A percentile compares a stretch with the other conserved stretches of the same genome.
These are phyloP conservation scores for Steromphala cineraria DNA, from an alignment of 2,888 invertebrate species.

Conservation along the genomic window DNA sequence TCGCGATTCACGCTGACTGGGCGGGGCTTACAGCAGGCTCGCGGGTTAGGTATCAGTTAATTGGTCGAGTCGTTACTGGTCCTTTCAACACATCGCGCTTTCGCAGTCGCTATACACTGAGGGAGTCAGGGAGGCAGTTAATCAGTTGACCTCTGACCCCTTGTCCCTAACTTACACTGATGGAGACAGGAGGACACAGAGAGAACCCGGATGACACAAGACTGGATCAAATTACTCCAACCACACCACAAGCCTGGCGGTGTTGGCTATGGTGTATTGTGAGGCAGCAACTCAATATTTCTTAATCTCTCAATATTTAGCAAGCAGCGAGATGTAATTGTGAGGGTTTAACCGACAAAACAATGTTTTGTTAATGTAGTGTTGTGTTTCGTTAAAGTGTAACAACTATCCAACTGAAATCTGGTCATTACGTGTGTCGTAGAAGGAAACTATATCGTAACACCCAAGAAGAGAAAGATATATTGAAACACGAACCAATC, in stretches of 20 bases:
- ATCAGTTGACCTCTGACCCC: neutral
- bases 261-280: constrained; percentile 10
- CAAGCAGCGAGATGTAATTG: neutral
- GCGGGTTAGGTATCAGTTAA: constrained; percentile 29
- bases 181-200: neutral
- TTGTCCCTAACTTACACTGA: constrained; percentile 1
- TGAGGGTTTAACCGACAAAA: neutral
- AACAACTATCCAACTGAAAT: too few species aligned
- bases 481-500: too few species aligned
- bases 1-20: neutral
- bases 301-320: constrained; percentile 12
- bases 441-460: too few species aligned
- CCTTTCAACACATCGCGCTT: constrained; percentile 32
- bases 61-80: constrained; percentile 28
- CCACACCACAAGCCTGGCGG: neutral
- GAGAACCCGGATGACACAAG: neutral
- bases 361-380: too few species aligned
- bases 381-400: too few species aligned
- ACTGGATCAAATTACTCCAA: neutral
- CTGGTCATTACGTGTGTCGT: too few species aligned
- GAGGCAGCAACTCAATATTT: neutral
- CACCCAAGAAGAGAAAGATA: too few species aligned
- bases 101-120: constrained; percentile 9
- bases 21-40: constrained; percentile 17
- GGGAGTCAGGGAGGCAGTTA: neutral